Base-by-base conservation (phyloP, 2,113 vertebrate genomes). In the Carassius gibelio region DNA sequence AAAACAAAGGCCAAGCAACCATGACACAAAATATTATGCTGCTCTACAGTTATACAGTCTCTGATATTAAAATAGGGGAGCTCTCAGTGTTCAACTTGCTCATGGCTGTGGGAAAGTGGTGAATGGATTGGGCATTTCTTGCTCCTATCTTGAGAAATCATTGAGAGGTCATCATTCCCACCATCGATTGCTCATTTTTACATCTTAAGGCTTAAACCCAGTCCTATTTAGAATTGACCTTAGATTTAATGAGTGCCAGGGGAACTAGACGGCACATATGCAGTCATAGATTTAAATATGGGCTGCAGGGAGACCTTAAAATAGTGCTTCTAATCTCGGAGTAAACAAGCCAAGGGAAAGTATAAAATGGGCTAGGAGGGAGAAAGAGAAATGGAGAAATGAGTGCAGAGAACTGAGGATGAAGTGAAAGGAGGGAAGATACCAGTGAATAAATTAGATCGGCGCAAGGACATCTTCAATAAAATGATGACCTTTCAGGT, bases 311-410 rank as follows among this genome's bases (percentile, higher is more conserved):
- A 89, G 57, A 78, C 85, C 91, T 92, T 93, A 94, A 94, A 94
- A 94, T 95, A 94, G 93, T 87, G 75, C 86, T 69, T 0, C 89
- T 90, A 92, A 92, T 93, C 92, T 80, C 88, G 90, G 92, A 93
- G 91, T 91, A 94, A 94, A 93, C 92, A 94, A 91, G 87, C 84
- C 84, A 74, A 89, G 81, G 68, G 88, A 91, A 86, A 75, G 59
- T 84, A 71, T 36, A 76, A 68, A 34, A 69, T 62, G 75, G 82
- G 57, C 80, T 71, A 74, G 52, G 77, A 75, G 42, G 13, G 81
- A 81, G 75, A 83, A 64, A 38, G 11, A 80, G 14, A 15, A 17
- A 59, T 45, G 45, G 10, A 71, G 62, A 68, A 76, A 50, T 21
- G 13, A 38, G 62, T 13, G 7, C 42, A 77, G 62, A 69, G n/a